A percentile compares a stretch with the other conserved stretches of the same genome.
These are phyloP conservation scores for Tretioscincus oriximinensis DNA, from an alignment of 2,113 vertebrate genomes.

Conservation along the genomic window DNA sequence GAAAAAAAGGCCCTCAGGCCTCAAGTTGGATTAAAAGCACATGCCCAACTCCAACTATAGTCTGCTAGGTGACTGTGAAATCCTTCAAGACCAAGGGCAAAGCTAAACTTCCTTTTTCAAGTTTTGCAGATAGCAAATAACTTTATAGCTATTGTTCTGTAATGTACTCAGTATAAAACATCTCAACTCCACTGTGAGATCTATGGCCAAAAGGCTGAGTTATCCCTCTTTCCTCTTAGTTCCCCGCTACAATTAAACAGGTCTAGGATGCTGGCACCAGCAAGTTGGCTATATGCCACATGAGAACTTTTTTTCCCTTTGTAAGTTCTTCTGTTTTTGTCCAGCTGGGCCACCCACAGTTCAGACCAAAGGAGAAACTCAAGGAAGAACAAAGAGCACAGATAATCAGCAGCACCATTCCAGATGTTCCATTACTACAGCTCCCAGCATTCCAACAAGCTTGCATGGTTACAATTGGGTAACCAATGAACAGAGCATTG, in stretches of 20 bases:
- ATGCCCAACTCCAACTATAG: no score
- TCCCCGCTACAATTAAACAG: not conserved
- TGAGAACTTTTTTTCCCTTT: not conserved
- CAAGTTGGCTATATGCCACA: not conserved
- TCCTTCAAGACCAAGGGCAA: not conserved
- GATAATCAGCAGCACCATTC: no score
- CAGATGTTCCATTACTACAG: no score
- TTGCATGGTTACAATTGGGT: no score
- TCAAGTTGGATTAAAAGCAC: no score
- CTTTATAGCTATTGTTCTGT: not conserved
- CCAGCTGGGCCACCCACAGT: conserved; percentile 6
- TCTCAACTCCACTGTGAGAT: not conserved
- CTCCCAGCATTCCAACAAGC: no score
- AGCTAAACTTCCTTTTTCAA: not conserved
- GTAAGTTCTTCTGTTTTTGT: not conserved
- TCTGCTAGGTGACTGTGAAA: not conserved
- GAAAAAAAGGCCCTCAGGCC: no score
- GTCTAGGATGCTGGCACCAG: conserved; percentile 1
- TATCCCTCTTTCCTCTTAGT: not conserved
- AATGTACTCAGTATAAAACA: not conserved
- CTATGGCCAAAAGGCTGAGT: not conserved
- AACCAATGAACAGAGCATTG: not conserved
- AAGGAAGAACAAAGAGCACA: not conserved
- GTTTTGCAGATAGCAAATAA: not conserved
- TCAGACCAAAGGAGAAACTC: not conserved